A percentile compares a stretch with the other conserved stretches of the same genome.
These are phyloP conservation scores for Labeo catla DNA, from an alignment of 2,113 vertebrate genomes.

Conservation along the genomic window DNA sequence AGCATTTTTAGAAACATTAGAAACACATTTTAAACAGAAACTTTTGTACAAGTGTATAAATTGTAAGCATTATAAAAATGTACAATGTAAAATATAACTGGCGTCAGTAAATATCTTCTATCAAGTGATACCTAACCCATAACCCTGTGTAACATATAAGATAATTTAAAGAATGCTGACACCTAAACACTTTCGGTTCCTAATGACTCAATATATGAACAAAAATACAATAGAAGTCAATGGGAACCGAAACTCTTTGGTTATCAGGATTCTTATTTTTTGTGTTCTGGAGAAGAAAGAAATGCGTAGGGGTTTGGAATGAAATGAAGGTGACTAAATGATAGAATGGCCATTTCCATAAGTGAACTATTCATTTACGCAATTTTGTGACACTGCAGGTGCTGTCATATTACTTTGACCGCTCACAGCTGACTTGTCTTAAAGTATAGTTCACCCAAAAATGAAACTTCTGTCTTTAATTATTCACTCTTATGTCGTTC, in stretches of 20 bases:
- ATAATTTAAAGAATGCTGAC: neutral
- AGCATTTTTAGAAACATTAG: neutral
- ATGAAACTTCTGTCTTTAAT: too few relatives aligned
- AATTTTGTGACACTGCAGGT: neutral
- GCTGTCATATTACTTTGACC: neutral
- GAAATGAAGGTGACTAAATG: neutral
- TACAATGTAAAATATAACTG: neutral
- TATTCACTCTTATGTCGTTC: too few relatives aligned
- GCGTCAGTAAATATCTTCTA: neutral
- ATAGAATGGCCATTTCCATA: too few relatives aligned
- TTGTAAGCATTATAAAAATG: neutral
- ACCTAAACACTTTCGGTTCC: neutral
- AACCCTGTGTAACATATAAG: neutral
- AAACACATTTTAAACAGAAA: neutral
- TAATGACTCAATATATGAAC: neutral
- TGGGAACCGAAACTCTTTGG: neutral
- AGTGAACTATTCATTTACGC: neutral
- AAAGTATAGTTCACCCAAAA: too few relatives aligned
- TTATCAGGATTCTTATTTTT: neutral
- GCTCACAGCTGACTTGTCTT: neutral
- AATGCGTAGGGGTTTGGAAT: neutral
- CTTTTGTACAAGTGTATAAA: neutral
- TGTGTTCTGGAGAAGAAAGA: neutral
- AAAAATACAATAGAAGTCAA: neutral
- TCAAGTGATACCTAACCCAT: neutral